These are phyloP conservation scores for Peromyscus leucopus DNA, from an alignment of 2,113 vertebrate genomes.

Conservation along the genomic window DNA sequence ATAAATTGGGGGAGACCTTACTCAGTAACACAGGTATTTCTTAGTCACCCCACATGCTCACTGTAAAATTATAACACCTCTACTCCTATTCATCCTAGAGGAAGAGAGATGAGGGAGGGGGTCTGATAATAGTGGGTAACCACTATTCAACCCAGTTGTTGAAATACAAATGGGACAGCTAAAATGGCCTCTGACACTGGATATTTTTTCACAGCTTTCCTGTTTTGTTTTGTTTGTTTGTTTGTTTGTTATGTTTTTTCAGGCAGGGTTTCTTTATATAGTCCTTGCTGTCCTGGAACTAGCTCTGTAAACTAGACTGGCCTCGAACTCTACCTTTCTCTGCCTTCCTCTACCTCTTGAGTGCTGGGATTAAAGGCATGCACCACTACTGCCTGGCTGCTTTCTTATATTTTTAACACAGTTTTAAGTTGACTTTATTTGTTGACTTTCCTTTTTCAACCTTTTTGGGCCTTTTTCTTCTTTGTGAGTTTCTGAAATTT, in stretches of 20 bases:
- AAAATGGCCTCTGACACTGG: neutral
- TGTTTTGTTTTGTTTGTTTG: neutral
- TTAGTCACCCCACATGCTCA: neutral
- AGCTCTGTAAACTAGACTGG: neutral
- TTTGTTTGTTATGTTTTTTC: neutral
- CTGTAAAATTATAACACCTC: neutral
- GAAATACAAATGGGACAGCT: neutral
- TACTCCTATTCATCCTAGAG: neutral
- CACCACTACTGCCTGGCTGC: neutral
- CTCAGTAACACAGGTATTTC: neutral
- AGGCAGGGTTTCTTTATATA: neutral
- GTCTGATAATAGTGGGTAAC: neutral
- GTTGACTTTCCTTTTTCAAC: neutral
- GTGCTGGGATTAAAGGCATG: neutral
- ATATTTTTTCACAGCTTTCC: neutral
- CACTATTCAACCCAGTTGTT: no score
- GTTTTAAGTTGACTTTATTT: neutral
- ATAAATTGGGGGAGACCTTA: neutral
- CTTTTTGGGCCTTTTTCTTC: rapidly evolving
- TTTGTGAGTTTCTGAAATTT: neutral
- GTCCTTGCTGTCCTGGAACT: neutral
- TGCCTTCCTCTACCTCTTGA: neutral
- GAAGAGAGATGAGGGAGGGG: neutral
- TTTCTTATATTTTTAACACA: neutral
- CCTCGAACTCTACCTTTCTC: neutral